phyloP scores from a whole-genome alignment of 1,140 invertebrate species.

The Camponotus floridanus region DNA sequence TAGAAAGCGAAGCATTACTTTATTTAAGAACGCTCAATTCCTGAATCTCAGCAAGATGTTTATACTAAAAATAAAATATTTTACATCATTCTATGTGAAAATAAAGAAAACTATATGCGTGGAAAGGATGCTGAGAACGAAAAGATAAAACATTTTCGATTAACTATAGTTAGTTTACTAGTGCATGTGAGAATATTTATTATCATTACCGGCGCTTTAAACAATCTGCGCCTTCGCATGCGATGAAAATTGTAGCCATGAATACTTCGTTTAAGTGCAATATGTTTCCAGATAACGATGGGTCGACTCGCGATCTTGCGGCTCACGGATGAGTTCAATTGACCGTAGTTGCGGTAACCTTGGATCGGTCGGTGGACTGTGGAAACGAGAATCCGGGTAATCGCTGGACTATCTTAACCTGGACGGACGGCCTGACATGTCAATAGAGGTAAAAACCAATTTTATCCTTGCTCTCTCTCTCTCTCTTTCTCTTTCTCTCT shows the following conservation, averaged over 20 bases:
- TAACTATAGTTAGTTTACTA: not conserved
- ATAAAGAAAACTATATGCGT: not conserved
- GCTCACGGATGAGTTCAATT: constrained; percentile 67
- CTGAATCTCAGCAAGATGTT: not conserved
- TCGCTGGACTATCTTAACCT: constrained; percentile 68
- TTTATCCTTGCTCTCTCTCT: constrained; percentile 56
- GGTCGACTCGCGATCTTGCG: constrained; percentile 66
- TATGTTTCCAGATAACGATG: constrained; percentile 72
- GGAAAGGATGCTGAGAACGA: not conserved
- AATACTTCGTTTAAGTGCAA: constrained; percentile 40
- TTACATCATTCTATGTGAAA: not conserved
- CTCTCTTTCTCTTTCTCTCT: not conserved
- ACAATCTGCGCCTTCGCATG: constrained; percentile 43
- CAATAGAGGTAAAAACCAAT: constrained; percentile 72
- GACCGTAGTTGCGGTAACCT: constrained; percentile 61
- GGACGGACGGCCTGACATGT: constrained; percentile 71
- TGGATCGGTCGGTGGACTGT: constrained; percentile 12
- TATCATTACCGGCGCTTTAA: constrained; percentile 12
- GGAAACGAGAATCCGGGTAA: constrained; percentile 57
- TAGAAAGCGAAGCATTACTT: constrained; percentile 13
- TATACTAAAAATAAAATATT: not conserved
- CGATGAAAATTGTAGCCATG: constrained; percentile 35
- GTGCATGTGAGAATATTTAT: not conserved
- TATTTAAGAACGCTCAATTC: not conserved
- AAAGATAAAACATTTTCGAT: constrained; percentile 1